A percentile compares a stretch with the other conserved stretches of the same genome.
Evolutionary conservation across 1,140 invertebrate genomes (phyloP).

Genomic region (Formica selysi): DNA sequence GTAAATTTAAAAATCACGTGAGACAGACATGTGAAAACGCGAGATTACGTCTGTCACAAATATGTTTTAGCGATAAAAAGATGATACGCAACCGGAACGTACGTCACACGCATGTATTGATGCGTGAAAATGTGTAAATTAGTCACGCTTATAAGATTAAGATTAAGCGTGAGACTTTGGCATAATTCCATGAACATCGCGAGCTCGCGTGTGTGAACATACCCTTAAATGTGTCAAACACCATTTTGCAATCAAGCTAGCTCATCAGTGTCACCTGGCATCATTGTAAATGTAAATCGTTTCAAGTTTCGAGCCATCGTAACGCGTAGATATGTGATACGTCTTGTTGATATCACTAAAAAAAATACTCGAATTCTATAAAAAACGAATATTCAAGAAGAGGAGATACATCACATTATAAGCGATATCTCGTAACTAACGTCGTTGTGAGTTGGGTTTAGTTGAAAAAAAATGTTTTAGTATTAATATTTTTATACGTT

Average conservation of each 20-base stretch:
- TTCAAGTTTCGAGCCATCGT: constrained; percentile 54
- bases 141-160: constrained; percentile 8
- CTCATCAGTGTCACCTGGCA: constrained; percentile 75
- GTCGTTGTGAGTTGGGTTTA: constrained; percentile 54
- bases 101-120: not conserved
- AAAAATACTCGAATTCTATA: constrained; percentile 58
- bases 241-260: constrained; percentile 75
- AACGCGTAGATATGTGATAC: constrained; percentile 56
- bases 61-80: constrained; percentile 39
- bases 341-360: constrained; percentile 47
- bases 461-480: constrained; percentile 61
- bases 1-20: constrained; percentile 26
- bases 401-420: constrained; percentile 18
- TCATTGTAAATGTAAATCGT: constrained; percentile 60
- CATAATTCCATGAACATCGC: constrained; percentile 46
- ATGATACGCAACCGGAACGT: not conserved
- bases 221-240: constrained; percentile 75
- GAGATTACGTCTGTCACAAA: not conserved
- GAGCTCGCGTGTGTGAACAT: constrained; percentile 79
- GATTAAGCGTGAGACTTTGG: not conserved
- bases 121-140: constrained; percentile 16
- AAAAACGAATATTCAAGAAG: constrained; percentile 23
- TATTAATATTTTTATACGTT: constrained; percentile 70
- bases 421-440: constrained; percentile 37
- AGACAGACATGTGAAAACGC: not conserved